Conservation (phyloP, 1,140 invertebrate species). For the Drusus annulatus region DNA sequence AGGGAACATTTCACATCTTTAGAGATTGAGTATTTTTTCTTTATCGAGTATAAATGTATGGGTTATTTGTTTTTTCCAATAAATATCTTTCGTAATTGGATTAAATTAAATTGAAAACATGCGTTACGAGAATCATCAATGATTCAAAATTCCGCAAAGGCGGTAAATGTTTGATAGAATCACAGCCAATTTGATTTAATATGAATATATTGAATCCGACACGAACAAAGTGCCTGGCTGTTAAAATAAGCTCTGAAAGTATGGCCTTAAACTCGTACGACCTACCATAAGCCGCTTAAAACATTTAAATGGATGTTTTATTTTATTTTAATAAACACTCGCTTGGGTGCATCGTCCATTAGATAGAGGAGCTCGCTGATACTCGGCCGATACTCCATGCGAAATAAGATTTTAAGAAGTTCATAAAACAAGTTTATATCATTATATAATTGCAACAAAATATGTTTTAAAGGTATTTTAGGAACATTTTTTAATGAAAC, state of each 20-base stretch:
- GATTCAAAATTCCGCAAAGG: background rate
- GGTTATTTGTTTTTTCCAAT: too few relatives aligned
- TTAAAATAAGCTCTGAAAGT: slow-evolving; percentile 7
- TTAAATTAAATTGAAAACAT: too few relatives aligned
- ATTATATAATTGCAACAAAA: too few relatives aligned
- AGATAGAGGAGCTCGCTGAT: background rate
- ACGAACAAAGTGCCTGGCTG: background rate
- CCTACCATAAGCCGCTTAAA: slow-evolving; percentile 34
- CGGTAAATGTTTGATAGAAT: slow-evolving; percentile 7
- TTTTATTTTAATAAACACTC: slow-evolving; percentile 34
- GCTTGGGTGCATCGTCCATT: background rate
- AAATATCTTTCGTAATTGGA: too few relatives aligned
- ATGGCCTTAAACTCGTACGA: slow-evolving; percentile 16
- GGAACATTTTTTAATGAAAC: too few relatives aligned
- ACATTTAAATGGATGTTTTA: slow-evolving; percentile 27
- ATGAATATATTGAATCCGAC: slow-evolving; percentile 27
- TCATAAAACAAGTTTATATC: too few relatives aligned
- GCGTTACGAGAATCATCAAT: background rate
- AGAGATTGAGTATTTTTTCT: too few relatives aligned
- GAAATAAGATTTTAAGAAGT: too few relatives aligned
- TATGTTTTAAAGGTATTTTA: too few relatives aligned
- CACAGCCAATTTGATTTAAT: slow-evolving; percentile 16
- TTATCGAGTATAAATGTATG: too few relatives aligned
- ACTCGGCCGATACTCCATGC: background rate
- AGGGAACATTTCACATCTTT: too few relatives aligned